Evolutionary conservation across 1,140 invertebrate species (phyloP), one percentile per base, ranked within the genome.

Genomic region (Papilio aristodemus): DNA sequence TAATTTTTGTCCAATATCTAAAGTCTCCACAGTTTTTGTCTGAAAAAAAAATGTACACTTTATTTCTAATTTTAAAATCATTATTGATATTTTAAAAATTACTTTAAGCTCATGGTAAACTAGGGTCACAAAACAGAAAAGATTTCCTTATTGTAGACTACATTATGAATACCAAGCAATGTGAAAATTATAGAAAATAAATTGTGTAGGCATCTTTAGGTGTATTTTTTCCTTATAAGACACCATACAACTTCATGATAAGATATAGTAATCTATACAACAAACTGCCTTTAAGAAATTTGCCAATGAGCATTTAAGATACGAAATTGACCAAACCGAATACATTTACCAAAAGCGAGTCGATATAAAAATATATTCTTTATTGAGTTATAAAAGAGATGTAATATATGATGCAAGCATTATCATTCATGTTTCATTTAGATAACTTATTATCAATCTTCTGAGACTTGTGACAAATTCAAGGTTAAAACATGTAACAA

Each of bases 1-100:
- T 58, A 91, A 71, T 68, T 86, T 89, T 71, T 90, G 78, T 50
- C 85, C 89, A 73, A 91, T 70, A 71, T 91, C 87, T 54, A 91
- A 72, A 32, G 81, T 91, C 71, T 91, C 87, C 37, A 81, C 72
- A 38, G 79, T 77, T 74, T 90, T 91, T 41, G 74, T 76, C 89
- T 91, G 76, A 37, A 88, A 89, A 58, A 38, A 66, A 73, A 63
- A 59, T 66, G 50, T 22, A 36, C 1, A 17, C n/a, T 46, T n/a
- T n/a, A n/a, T n/a, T n/a, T n/a, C n/a, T n/a, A n/a, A n/a, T n/a
- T n/a, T n/a, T 32, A 32, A 3, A 32, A 32, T 3, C 2, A 32
- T 32, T 32, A 3, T 32, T 32, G 27, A 32, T 3, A 32, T 32
- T 32, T 32, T 32, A 32, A 6, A 32, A n/a, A n/a, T n/a, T n/a